phyloP scores from a whole-genome alignment of 2,113 vertebrate genomes.

The Pongo abelii region DNA sequence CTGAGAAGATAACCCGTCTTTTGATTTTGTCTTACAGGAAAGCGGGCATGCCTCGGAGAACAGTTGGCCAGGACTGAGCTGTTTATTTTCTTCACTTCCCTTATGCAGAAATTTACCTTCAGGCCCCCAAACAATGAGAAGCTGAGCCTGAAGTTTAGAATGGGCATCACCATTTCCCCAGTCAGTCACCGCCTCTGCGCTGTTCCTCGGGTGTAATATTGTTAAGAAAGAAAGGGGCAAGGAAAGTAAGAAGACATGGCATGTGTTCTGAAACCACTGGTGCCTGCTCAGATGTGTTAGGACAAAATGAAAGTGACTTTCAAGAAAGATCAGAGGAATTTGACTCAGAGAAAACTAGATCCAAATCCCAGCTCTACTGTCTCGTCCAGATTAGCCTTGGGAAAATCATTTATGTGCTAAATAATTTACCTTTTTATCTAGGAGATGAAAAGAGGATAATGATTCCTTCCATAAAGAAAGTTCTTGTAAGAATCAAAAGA shows the following conservation, averaged over 20 bases:
- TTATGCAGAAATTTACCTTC: slow-evolving; percentile 89
- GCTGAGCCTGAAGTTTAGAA: slow-evolving; percentile 66
- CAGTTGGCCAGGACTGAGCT: slow-evolving; percentile 88
- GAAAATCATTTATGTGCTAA: neutral
- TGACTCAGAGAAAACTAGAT: neutral
- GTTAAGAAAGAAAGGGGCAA: neutral
- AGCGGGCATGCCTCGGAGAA: slow-evolving; percentile 88
- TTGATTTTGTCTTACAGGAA: slow-evolving; percentile 82
- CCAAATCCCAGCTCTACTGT: neutral
- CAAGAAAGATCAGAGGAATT: neutral
- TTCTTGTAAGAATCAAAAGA: neutral
- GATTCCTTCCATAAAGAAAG: neutral
- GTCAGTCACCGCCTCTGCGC: slow-evolving; percentile 83
- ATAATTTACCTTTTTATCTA: neutral
- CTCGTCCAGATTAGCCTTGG: neutral
- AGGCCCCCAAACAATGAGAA: slow-evolving; percentile 71
- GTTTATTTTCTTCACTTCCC: slow-evolving; percentile 89
- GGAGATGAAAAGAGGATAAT: neutral
- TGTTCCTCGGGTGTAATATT: slow-evolving; percentile 32
- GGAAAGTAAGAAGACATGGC: neutral
- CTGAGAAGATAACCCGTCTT: neutral
- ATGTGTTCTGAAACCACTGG: neutral
- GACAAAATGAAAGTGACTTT: neutral
- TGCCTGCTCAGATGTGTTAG: neutral
- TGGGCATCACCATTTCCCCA: slow-evolving; percentile 70